Evolutionary conservation across 2,113 vertebrate species (phyloP).

Genomic region (human (Homo sapiens)): GRCh38 chr5:88402501-88403000

Average conservation of each 20-base stretch:
- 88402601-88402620: neutral
- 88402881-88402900: conserved; percentile 53
- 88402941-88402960: conserved; percentile 36
- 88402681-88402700: neutral
- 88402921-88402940: conserved; percentile 17
- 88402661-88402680: conserved; percentile 34
- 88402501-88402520: conserved; percentile 37
- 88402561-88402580: neutral
- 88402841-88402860: conserved; percentile 38
- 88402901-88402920: neutral
- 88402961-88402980: conserved; percentile 4
- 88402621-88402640: conserved; percentile 1
- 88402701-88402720: neutral
- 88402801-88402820: conserved; percentile 44
- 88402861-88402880: conserved; percentile 9
- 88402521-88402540: neutral
- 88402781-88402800: conserved; percentile 32
- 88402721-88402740: neutral
- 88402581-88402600: neutral
- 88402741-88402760: conserved; percentile 20
- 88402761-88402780: conserved; percentile 51
- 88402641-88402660: neutral
- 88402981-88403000: conserved; percentile 50
- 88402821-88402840: neutral
- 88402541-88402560: neutral